phyloP scores from a whole-genome alignment of 2,888 invertebrate species.

The Agrotis clavis region DNA sequence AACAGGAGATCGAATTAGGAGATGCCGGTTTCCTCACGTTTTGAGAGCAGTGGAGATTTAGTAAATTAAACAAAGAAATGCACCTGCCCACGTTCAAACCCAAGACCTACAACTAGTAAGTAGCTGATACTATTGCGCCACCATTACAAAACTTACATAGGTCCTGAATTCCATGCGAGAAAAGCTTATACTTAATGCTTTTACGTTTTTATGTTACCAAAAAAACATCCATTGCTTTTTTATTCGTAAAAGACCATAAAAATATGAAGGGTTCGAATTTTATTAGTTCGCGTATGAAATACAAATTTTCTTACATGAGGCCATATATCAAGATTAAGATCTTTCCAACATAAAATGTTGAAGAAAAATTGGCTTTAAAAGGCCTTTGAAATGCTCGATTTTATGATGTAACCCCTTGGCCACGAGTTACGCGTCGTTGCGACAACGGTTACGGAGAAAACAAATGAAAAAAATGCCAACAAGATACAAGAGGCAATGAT shows the following conservation, averaged over 20 bases:
- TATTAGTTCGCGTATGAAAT: conserved; percentile 40
- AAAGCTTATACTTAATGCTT: not conserved
- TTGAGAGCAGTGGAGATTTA: too few relatives aligned
- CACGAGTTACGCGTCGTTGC: not conserved
- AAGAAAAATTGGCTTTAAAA: conserved; percentile 25
- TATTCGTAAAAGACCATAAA: conserved; percentile 19
- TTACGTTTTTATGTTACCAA: not conserved
- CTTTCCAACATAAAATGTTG: conserved; percentile 23
- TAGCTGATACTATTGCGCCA: too few relatives aligned
- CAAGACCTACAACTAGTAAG: too few relatives aligned
- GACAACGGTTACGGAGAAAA: not conserved
- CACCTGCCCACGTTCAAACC: too few relatives aligned
- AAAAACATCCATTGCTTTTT: not conserved
- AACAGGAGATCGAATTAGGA: too few relatives aligned
- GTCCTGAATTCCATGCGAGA: too few relatives aligned
- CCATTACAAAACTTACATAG: too few relatives aligned
- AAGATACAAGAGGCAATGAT: too few relatives aligned
- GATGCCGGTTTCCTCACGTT: too few relatives aligned
- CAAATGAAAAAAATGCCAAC: not conserved
- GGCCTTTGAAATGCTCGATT: not conserved
- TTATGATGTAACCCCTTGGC: not conserved
- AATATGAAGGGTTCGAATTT: conserved; percentile 33
- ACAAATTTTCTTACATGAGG: conserved; percentile 32
- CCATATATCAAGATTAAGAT: conserved; percentile 50
- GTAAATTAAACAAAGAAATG: too few relatives aligned